These are phyloP conservation scores for Parus major DNA, from an alignment of 2,113 vertebrate genomes.

Conservation along the genomic window DNA sequence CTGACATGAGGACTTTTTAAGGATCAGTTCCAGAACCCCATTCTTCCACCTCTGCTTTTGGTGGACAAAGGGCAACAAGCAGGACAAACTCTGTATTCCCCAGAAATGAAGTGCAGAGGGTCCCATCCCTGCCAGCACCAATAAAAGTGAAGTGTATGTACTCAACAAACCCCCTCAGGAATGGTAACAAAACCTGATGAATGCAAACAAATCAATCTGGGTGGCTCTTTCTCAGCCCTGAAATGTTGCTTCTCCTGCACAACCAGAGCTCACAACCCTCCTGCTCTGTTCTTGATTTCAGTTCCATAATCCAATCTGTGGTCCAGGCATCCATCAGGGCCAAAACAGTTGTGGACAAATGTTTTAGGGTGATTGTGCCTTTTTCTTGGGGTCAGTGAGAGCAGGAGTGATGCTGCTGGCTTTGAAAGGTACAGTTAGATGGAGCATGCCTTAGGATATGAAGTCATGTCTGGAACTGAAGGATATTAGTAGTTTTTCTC, in stretches of 20 bases:
- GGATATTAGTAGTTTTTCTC: conserved; percentile 62
- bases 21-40: background rate
- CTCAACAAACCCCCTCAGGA: background rate
- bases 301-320: background rate
- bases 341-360: background rate
- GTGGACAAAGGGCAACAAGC: background rate
- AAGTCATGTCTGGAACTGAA: conserved; percentile 71
- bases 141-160: background rate
- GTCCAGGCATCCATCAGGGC: background rate
- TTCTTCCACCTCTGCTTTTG: background rate
- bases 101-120: background rate
- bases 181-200: background rate
- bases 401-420: background rate
- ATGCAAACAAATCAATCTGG: background rate
- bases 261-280: background rate
- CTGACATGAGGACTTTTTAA: background rate
- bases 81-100: background rate
- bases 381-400: background rate
- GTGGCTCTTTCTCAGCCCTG: background rate
- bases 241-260: background rate
- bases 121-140: background rate
- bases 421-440: conserved; percentile 14
- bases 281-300: background rate
- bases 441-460: conserved; percentile 35
- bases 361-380: background rate